Conservation (phyloP, 1,140 invertebrate genomes). For the Eufriesea mexicana region DNA sequence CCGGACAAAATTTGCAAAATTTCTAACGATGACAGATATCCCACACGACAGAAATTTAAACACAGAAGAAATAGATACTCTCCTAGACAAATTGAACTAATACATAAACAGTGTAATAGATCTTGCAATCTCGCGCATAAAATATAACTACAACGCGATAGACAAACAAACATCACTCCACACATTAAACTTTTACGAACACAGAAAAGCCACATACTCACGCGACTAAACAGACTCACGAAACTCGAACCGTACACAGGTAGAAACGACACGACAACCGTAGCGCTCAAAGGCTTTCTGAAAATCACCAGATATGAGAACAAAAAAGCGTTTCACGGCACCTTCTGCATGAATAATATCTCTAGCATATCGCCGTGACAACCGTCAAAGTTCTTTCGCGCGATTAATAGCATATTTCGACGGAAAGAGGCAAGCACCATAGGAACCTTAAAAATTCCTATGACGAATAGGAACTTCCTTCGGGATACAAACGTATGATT, state of each 20-base stretch:
- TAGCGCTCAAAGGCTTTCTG: not conserved
- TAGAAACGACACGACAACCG: not conserved
- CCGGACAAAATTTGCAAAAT: not conserved
- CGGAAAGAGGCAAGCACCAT: not conserved
- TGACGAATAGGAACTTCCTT: not conserved
- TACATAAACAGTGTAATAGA: not conserved
- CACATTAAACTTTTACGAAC: not conserved
- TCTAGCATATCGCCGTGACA: not conserved
- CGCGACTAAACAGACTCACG: not conserved
- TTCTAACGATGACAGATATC: not conserved
- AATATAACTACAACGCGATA: not conserved
- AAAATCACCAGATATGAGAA: not conserved
- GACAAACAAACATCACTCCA: not conserved
- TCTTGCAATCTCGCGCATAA: not conserved
- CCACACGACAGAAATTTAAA: not conserved
- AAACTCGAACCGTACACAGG: not conserved
- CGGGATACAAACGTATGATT: not conserved
- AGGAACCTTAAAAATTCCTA: not conserved
- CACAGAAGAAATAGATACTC: not conserved
- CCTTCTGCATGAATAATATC: not conserved
- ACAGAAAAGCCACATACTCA: not conserved
- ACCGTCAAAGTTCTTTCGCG: not conserved
- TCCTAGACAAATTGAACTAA: not conserved
- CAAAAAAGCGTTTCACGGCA: not conserved
- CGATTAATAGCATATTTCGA: not conserved